phyloP scores from a whole-genome alignment of 2,888 invertebrate species.

The Lasioglossum marginatum region DNA sequence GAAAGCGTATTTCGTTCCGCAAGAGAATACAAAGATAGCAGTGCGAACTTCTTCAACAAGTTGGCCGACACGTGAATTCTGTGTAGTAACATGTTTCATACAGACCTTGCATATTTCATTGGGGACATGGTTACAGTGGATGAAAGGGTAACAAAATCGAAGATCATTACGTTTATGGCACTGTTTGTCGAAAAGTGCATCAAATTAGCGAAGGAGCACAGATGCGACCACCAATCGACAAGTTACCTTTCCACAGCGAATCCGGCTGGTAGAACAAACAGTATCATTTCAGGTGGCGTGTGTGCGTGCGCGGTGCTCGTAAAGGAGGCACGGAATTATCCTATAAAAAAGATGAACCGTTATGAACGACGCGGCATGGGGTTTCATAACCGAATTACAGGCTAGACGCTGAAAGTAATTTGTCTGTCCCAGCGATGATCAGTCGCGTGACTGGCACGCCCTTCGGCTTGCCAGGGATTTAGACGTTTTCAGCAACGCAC shows the following conservation, averaged over 20 bases:
- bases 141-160: neutral
- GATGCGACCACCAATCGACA: neutral
- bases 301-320: neutral
- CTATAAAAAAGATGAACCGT: conserved; percentile 16
- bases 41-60: no score
- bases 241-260: neutral
- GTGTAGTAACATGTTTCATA: no score
- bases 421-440: conserved; percentile 33
- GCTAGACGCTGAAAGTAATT: conserved; percentile 37
- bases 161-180: neutral
- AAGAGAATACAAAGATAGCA: no score
- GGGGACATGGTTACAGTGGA: neutral
- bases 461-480: conserved; percentile 46
- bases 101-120: no score
- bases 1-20: no score
- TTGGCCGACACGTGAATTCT: no score
- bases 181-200: neutral
- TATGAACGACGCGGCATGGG: neutral
- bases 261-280: neutral
- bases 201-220: neutral
- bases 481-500: conserved; percentile 47
- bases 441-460: conserved; percentile 57
- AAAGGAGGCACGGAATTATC: conserved; percentile 5
- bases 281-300: neutral
- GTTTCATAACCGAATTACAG: conserved; percentile 23